A percentile compares a stretch with the other conserved stretches of the same genome.
Evolutionary conservation across 1,140 invertebrate species (phyloP).

Genomic region (Saccostrea echinata): DNA sequence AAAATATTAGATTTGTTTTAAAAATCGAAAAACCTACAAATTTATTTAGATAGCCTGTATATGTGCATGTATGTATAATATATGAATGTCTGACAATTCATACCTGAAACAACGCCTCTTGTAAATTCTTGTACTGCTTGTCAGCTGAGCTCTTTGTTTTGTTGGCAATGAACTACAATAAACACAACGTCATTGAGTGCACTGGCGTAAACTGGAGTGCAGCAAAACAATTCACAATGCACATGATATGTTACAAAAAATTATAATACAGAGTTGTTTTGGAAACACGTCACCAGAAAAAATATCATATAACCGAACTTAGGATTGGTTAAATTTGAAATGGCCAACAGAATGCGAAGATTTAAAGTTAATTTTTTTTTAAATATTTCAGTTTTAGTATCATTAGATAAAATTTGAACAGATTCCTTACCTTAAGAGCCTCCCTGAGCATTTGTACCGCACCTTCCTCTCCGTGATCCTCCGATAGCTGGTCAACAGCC

Average conservation of each 20-base stretch:
- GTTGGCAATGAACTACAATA: slow-evolving; percentile 12
- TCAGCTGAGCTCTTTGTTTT: neutral
- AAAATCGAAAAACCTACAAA: too few relatives aligned
- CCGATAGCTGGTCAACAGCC: neutral
- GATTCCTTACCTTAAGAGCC: neutral
- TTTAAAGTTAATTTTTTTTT: too few relatives aligned
- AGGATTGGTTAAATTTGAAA: too few relatives aligned
- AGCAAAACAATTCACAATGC: neutral
- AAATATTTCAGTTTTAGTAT: too few relatives aligned
- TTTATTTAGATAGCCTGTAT: too few relatives aligned
- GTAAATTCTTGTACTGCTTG: slow-evolving; percentile 31
- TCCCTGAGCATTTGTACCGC: neutral
- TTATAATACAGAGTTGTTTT: neutral
- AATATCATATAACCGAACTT: neutral
- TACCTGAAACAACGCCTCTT: slow-evolving; percentile 28
- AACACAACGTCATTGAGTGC: neutral
- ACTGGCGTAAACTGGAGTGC: neutral
- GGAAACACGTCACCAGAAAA: neutral
- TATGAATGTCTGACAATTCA: neutral
- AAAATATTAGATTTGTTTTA: too few relatives aligned
- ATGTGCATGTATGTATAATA: too few relatives aligned
- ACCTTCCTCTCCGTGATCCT: neutral
- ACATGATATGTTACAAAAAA: neutral
- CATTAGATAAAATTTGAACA: neutral
- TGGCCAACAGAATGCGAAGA: too few relatives aligned